Base-by-base conservation (phyloP, 2,113 vertebrate species). In the Ciconia stormi region DNA sequence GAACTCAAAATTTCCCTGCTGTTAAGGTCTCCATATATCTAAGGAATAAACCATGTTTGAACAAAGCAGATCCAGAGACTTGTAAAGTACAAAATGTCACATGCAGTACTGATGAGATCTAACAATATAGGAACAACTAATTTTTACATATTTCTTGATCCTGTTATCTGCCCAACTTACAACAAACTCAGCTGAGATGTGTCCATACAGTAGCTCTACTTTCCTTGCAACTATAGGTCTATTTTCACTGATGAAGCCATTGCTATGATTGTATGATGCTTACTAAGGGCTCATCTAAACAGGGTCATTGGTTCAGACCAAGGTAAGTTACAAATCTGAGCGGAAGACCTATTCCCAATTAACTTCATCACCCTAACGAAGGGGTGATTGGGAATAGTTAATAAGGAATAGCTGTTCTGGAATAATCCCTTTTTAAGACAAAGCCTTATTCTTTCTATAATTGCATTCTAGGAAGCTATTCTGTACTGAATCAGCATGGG, bases 391-490 rank as follows among this genome's bases (percentile, higher is more conserved):
- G 92, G 71, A 89, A 73, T 73, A 87, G 61, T 79, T 91, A 90
- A 84, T 82, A 89, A 87, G 85, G 88, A 94, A 66, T 93, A 96
- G 82, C 90, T 94, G 66, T 92, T 96, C 95, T 96, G 90, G 95
- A 96, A 73, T 77, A 90, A 77, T 42, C 82, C 66, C 25, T 80
- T 93, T 90, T 77, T 15, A 90, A 95, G 95, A 83, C 90, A 95
- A 95, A 94, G 71, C 59, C 94, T 97, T 89, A 93, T 85, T 93
- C 70, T 94, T 85, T 93, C 66, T 96, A 1, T 93, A 90, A 95
- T 90, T 96, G 91, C 71, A 88, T 96, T 96, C 89, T 88, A 94
- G 95, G 95, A 62, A 94, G 94, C 91, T 95, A 95, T 97, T 85
- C 89, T 87, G 89, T 95, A 80, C 91, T 91, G 95, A 94, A 65